phyloP scores from a whole-genome alignment of 2,113 vertebrate genomes.

The Excalfactoria chinensis region DNA sequence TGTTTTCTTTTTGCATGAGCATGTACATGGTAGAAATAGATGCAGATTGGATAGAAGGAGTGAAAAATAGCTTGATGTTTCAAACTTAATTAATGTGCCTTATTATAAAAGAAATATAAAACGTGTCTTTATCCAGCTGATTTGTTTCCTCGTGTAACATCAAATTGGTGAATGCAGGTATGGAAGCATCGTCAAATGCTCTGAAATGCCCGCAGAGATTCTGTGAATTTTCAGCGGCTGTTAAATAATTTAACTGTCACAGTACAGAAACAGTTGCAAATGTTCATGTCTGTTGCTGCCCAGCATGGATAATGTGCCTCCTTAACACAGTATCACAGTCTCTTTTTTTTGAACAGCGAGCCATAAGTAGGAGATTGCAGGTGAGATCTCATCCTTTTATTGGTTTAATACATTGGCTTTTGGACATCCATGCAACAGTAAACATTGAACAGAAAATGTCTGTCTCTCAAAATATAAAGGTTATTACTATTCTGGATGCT shows the following conservation, averaged over 20 bases:
- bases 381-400: background rate
- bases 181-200: background rate
- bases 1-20: background rate
- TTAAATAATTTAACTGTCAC: slow-evolving; percentile 13
- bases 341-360: background rate
- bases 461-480: background rate
- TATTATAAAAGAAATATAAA: background rate
- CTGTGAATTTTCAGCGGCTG: slow-evolving; percentile 10
- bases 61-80: slow-evolving; percentile 9
- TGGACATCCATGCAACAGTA: slow-evolving; percentile 1
- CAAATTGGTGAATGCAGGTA: background rate
- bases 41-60: background rate
- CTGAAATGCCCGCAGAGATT: background rate
- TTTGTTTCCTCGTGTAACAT: background rate
- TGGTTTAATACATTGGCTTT: slow-evolving; percentile 17
- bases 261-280: background rate
- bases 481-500: background rate
- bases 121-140: background rate
- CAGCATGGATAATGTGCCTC: background rate
- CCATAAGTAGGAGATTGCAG: background rate
- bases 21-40: background rate
- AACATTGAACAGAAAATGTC: slow-evolving; percentile 28
- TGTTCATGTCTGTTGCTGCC: background rate
- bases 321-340: background rate
- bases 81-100: background rate